These are phyloP conservation scores for Nipponacmea schrenckii DNA, from an alignment of 2,888 invertebrate genomes.

Conservation along the genomic window DNA sequence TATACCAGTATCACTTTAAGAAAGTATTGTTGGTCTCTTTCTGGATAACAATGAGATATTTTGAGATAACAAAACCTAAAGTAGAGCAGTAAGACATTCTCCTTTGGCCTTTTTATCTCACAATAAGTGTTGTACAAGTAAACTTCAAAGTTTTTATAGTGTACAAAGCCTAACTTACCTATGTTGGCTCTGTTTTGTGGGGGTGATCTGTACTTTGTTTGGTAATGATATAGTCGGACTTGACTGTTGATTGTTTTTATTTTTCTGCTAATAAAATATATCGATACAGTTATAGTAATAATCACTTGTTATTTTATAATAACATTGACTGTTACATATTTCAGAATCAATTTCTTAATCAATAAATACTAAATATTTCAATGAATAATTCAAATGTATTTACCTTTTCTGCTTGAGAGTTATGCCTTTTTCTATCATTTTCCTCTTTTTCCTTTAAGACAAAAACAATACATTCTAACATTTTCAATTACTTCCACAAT, in stretches of 20 bases:
- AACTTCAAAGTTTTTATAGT: no score
- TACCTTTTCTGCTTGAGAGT: constrained; percentile 56
- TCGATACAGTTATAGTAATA: neutral
- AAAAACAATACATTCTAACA: neutral
- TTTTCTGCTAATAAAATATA: constrained; percentile 42
- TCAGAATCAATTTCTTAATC: neutral
- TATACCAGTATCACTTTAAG: no score
- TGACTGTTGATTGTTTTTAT: constrained; percentile 46
- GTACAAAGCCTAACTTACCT: constrained; percentile 30
- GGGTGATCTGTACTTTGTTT: constrained; percentile 56
- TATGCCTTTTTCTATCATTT: constrained; percentile 56
- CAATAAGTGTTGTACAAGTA: no score
- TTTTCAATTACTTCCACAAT: no score
- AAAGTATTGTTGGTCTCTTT: no score
- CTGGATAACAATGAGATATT: no score
- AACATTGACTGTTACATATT: neutral
- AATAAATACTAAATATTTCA: no score
- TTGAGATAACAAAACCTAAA: no score
- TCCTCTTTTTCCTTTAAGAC: constrained; percentile 54
- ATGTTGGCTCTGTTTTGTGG: constrained; percentile 51
- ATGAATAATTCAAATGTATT: constrained; percentile 17
- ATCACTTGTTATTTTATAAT: neutral
- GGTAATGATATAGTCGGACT: constrained; percentile 40
- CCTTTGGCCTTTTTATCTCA: no score
- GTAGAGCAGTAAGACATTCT: no score